These are phyloP conservation scores for Palythoa caribaeorum DNA, from an alignment of 92 coral and sea anemone species.

Conservation along the genomic window DNA sequence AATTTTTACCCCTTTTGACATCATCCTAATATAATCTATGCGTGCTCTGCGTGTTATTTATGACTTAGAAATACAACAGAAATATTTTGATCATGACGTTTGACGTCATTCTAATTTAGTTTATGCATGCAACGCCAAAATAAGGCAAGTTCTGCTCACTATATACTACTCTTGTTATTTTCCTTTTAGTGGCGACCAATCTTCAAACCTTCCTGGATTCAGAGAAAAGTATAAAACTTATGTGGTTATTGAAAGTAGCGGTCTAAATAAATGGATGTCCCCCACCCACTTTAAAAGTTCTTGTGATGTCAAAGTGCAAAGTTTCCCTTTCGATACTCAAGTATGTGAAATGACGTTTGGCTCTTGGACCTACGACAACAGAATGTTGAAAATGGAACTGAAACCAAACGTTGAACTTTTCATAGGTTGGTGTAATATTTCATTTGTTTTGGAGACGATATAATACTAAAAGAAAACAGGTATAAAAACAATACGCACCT, in stretches of 20 bases:
- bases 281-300: conserved; percentile 91
- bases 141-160: no score
- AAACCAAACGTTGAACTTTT: background rate
- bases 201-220: conserved; percentile 76
- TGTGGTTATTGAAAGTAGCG: conserved; percentile 73
- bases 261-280: conserved; percentile 82
- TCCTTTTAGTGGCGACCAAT: conserved; percentile 68
- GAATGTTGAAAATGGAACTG: conserved; percentile 40
- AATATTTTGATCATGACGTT: no score
- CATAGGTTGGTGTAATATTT: background rate
- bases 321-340: conserved; percentile 82
- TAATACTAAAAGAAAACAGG: no score
- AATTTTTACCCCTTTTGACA: no score
- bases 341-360: conserved; percentile 80
- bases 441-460: no score
- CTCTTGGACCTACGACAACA: conserved; percentile 80
- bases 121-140: no score
- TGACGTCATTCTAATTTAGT: no score
- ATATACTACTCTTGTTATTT: background rate
- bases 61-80: no score
- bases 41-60: no score
- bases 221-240: conserved; percentile 80
- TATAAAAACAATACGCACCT: no score
- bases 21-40: no score
- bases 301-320: conserved; percentile 68